Percentiles rank a stretch among this genome's conserved stretches.
These are phyloP conservation scores for Coecobrya sp. DNA, from an alignment of 2,888 invertebrate species.

Conservation along the genomic window DNA sequence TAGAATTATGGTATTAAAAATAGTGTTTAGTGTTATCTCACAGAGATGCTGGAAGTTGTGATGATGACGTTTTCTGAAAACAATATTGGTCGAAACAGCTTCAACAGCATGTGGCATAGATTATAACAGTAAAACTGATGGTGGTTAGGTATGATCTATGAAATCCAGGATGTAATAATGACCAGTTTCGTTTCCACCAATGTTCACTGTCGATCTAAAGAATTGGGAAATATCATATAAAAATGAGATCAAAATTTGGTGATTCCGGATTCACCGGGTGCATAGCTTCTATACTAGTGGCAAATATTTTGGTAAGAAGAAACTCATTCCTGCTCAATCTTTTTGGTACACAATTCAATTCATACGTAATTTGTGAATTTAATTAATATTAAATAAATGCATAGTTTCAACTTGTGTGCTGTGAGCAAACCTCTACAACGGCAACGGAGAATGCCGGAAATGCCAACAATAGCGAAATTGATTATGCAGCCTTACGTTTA, in stretches of 20 bases:
- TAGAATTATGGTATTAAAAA: neutral
- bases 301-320: neutral
- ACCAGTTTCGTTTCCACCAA: neutral
- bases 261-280: neutral
- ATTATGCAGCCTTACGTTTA: conserved; percentile 58
- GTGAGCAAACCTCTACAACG: neutral
- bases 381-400: neutral
- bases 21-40: too few species aligned
- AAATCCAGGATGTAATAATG: neutral
- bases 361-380: neutral
- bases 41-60: too few species aligned
- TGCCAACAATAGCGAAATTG: conserved; percentile 38
- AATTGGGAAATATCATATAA: neutral
- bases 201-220: neutral
- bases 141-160: neutral
- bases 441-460: neutral
- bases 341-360: too few species aligned
- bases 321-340: too few species aligned
- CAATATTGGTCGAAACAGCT: too few species aligned
- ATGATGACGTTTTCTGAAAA: too few species aligned
- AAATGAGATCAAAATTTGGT: neutral
- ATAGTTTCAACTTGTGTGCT: neutral
- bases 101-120: too few species aligned
- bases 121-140: neutral
- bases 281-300: neutral